These are phyloP conservation scores for Hypolimnas misippus DNA, from an alignment of 2,888 invertebrate genomes.

Conservation along the genomic window DNA sequence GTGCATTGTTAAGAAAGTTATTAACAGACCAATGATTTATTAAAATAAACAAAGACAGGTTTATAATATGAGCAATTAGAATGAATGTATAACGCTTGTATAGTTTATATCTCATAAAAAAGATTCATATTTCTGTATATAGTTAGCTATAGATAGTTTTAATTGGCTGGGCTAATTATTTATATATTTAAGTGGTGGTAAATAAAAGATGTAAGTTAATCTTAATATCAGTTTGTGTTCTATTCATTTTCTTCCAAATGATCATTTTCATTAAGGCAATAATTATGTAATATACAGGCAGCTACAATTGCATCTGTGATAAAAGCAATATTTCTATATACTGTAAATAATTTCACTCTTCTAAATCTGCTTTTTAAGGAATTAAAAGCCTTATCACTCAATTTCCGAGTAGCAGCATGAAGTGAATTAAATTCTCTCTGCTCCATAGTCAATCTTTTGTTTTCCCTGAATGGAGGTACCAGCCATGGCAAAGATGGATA, in stretches of 20 bases:
- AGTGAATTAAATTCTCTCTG: conserved; percentile 63
- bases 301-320: conserved; percentile 66
- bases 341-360: conserved; percentile 61
- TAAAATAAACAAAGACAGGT: background rate
- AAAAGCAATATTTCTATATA: conserved; percentile 65
- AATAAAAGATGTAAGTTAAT: background rate
- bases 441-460: conserved; percentile 58
- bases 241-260: conserved; percentile 52
- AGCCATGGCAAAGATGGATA: conserved; percentile 66
- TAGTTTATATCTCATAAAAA: background rate
- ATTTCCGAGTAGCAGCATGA: conserved; percentile 58
- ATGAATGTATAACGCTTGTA: background rate
- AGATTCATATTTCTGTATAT: background rate
- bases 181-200: background rate
- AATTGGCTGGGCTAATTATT: background rate
- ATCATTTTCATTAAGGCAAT: conserved; percentile 64
- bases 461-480: conserved; percentile 64
- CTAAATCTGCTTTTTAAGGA: conserved; percentile 60
- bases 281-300: conserved; percentile 68
- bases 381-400: conserved; percentile 63
- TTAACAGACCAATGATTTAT: conserved; percentile 51
- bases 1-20: conserved; percentile 60
- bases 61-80: background rate
- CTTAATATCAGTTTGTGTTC: conserved; percentile 8
- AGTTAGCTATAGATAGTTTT: background rate